Evolutionary conservation across 2,113 vertebrate species (phyloP), one percentile per base, ranked within the genome.

Genomic region (Myotis lucifugus): DNA sequence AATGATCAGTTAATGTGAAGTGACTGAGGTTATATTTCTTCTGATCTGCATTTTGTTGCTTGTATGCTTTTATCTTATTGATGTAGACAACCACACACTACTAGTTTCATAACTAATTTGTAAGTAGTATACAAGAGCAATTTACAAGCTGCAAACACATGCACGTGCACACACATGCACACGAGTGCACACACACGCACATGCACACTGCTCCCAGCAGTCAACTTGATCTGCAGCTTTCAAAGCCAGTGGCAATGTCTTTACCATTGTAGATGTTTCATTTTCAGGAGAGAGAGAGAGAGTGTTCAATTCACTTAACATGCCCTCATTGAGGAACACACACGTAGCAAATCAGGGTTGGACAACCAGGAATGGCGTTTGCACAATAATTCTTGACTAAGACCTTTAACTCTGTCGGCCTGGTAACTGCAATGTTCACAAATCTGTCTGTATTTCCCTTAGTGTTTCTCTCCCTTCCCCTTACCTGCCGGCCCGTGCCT

Each of bases 1-100:
- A 91, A 46, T 64, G 54, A 87, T 85, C 40, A 46, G 18, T 92
- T 96, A 93, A 92, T 85, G 64, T 15, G 64, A 90, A 97, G 70
- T 76, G 76, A 96, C 70, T 94, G 40, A 83, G 52, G 59, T 56
- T 93, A 3, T 73, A 70, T 95, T 91, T 95, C 88, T 90, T 84
- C 59, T 61, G 34, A 85, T 89, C 34, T 76, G 50, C 61, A 48
- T 69, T 69, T 77, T 96, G 64, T 88, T 42, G 74, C 37, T 78
- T 85, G 46, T 86, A 91, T 85, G 32, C 9, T 76, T 37, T 96
- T 81, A 94, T 73, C n/a, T 94, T 95, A 87, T 83, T 78, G 64
- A 93, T 85, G 8, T 69, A 92, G 66, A 95, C 74, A 94, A 54
- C 64, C 42, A 59, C 74, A 89, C 12, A 59, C 29, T n/a, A 61